phyloP scores from a whole-genome alignment of 2,888 invertebrate species.

The Drosophila peninsularis region DNA sequence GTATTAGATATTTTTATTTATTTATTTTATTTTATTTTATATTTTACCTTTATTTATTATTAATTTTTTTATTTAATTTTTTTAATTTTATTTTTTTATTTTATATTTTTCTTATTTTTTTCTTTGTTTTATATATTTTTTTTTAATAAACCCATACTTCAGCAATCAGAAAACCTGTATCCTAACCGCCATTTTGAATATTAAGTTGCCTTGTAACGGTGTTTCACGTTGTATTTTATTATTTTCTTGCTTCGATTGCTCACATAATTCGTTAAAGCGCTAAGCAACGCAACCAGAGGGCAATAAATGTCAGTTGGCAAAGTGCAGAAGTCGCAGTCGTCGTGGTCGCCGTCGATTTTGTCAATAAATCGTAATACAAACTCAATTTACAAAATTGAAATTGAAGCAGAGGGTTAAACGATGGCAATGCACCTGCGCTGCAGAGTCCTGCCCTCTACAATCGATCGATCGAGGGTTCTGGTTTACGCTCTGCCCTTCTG shows the following conservation, averaged over 20 bases:
- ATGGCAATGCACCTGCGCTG: conserved; percentile 56
- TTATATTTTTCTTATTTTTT: too few species aligned
- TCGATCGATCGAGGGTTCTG: conserved; percentile 9
- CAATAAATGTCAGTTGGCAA: conserved; percentile 78
- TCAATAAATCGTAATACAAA: conserved; percentile 81
- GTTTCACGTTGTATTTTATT: conserved; percentile 3
- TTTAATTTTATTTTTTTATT: too few species aligned
- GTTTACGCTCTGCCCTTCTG: conserved; percentile 18
- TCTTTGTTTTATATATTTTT: background rate
- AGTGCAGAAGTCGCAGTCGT: conserved; percentile 37
- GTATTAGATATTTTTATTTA: too few species aligned
- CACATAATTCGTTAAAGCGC: conserved; percentile 65
- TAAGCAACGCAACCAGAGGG: conserved; percentile 68
- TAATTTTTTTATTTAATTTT: too few species aligned
- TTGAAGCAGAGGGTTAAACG: conserved; percentile 76
- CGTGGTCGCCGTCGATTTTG: conserved; percentile 44
- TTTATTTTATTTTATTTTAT: too few species aligned
- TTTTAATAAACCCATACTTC: too few species aligned
- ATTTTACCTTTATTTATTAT: too few species aligned
- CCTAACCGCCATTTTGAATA: conserved; percentile 47
- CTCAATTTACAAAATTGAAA: conserved; percentile 81
- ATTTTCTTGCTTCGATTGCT: conserved; percentile 4
- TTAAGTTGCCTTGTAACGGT: conserved; percentile 20
- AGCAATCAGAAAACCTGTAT: conserved; percentile 13
- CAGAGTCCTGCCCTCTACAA: conserved; percentile 5